Conservation (phyloP, 2,888 invertebrate genomes). For the Cheilosia scutellata region DNA sequence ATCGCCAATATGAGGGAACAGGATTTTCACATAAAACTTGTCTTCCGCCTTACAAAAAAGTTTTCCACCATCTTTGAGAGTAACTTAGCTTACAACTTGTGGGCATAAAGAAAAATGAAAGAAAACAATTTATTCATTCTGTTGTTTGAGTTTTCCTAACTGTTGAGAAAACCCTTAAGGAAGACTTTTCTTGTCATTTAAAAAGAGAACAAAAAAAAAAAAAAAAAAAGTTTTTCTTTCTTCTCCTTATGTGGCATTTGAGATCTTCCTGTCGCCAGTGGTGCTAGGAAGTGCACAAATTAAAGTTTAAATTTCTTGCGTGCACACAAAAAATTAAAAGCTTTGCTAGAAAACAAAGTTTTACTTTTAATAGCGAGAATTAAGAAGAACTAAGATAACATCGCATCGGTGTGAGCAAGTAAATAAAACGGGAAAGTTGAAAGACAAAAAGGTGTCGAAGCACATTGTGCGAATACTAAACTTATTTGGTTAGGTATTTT, state of each 20-base stretch:
- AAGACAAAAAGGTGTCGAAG: background rate
- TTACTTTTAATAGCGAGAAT: constrained; percentile 22
- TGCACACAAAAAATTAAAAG: constrained; percentile 51
- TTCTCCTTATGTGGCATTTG: background rate
- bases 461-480: too few relatives aligned
- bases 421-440: background rate
- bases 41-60: background rate
- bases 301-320: constrained; percentile 38
- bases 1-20: constrained; percentile 9
- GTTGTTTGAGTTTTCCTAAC: constrained; percentile 28
- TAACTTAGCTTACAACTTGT: constrained; percentile 8
- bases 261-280: constrained; percentile 29
- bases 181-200: constrained; percentile 46
- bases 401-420: too few relatives aligned
- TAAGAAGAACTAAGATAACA: constrained; percentile 4
- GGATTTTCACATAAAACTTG: constrained; percentile 10
- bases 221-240: background rate
- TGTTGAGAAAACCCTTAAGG: constrained; percentile 27
- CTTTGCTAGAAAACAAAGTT: constrained; percentile 37
- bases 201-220: background rate
- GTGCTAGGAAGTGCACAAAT: constrained; percentile 47
- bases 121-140: constrained; percentile 55
- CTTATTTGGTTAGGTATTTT: too few relatives aligned
- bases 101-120: background rate
- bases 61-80: constrained; percentile 5